Conservation (phyloP, 2,888 invertebrate species). For the Rotaria macrura region DNA sequence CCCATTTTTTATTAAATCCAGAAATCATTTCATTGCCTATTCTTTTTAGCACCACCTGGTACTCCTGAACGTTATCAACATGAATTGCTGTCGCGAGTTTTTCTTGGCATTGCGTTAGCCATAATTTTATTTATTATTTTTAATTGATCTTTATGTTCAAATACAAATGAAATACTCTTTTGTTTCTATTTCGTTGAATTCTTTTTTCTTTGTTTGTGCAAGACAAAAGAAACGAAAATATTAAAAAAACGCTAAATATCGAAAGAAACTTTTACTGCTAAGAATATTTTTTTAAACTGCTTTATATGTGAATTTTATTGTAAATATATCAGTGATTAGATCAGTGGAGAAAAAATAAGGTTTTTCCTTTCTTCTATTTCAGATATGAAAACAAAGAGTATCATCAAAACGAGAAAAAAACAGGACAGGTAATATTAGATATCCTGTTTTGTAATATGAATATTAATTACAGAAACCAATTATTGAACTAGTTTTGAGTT, state of each 20-base stretch:
- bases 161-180: not conserved
- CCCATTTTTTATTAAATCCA: not conserved
- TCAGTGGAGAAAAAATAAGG: not conserved
- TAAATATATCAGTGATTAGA: not conserved
- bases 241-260: not conserved
- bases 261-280: not conserved
- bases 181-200: not conserved
- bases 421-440: too few species aligned
- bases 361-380: not conserved
- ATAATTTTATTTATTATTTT: slow-evolving; percentile 32
- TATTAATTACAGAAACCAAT: too few species aligned
- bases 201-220: not conserved
- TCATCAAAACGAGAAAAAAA: too few species aligned
- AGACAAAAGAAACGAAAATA: not conserved
- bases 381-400: not conserved
- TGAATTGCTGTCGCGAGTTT: slow-evolving; percentile 56
- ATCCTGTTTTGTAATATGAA: too few species aligned
- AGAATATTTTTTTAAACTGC: not conserved
- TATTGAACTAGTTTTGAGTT: too few species aligned
- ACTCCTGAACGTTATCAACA: slow-evolving; percentile 80
- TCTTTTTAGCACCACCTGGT: slow-evolving; percentile 62
- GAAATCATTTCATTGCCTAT: slow-evolving; percentile 22
- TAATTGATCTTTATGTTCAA: not conserved
- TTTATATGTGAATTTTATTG: not conserved
- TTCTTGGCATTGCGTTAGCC: slow-evolving; percentile 27